phyloP scores from a whole-genome alignment of 2,797 vertebrate genomes.

The Pagetopsis macropterus region DNA sequence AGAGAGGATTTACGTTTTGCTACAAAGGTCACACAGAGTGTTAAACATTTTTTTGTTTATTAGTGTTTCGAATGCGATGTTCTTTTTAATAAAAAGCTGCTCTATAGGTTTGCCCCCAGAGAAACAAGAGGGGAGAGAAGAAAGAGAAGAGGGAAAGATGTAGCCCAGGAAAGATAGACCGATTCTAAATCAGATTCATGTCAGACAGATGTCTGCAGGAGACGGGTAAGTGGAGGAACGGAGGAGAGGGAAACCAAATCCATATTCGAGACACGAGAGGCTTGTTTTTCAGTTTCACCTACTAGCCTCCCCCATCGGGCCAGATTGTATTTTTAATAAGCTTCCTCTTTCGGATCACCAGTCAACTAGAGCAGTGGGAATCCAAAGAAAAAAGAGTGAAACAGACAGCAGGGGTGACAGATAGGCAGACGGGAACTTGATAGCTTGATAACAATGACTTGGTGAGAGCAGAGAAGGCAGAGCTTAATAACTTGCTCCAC shows the following conservation, averaged over 20 bases:
- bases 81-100: conserved; percentile 58
- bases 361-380: conserved; percentile 45
- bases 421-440: conserved; percentile 35
- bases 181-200: conserved; percentile 59
- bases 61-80: conserved; percentile 54
- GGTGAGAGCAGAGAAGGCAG: conserved; percentile 8
- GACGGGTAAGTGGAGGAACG: conserved; percentile 47
- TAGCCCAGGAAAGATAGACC: conserved; percentile 44
- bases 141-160: conserved; percentile 26
- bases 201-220: conserved; percentile 30
- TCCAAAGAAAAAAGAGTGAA: conserved; percentile 25
- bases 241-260: conserved; percentile 73
- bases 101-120: conserved; percentile 31
- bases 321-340: conserved; percentile 77
- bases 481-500: conserved; percentile 20
- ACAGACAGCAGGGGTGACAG: conserved; percentile 33
- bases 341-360: conserved; percentile 49
- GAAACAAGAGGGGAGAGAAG: conserved; percentile 29
- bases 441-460: conserved; percentile 34
- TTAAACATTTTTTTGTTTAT: conserved; percentile 65
- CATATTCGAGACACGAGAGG: conserved; percentile 49
- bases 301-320: conserved; percentile 41
- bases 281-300: conserved; percentile 76
- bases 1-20: conserved; percentile 41
- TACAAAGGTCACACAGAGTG: conserved; percentile 60